These are phyloP conservation scores for Diadromus collaris DNA, from an alignment of 2,888 invertebrate genomes.

Conservation along the genomic window DNA sequence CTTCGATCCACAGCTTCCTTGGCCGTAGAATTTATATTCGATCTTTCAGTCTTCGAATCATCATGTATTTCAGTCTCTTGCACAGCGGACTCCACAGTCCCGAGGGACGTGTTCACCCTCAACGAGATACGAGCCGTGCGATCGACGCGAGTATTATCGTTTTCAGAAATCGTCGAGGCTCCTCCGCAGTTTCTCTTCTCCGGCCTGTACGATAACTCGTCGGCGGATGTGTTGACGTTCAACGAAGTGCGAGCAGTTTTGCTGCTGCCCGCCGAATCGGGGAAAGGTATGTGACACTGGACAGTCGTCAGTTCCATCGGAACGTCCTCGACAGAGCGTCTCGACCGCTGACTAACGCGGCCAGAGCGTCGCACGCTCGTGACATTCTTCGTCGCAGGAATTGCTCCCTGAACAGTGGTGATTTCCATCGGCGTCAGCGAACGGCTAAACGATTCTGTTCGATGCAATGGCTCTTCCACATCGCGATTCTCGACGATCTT, in stretches of 20 bases:
- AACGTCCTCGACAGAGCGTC: neutral
- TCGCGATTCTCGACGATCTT: neutral
- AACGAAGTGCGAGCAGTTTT: conserved; percentile 67
- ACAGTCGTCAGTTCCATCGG: conserved; percentile 59
- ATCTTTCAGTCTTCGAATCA: neutral
- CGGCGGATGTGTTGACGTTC: conserved; percentile 71
- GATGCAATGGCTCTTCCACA: conserved; percentile 9
- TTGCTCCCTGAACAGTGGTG: conserved; percentile 51
- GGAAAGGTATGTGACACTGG: conserved; percentile 38
- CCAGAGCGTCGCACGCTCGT: neutral
- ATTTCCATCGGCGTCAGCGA: conserved; percentile 61
- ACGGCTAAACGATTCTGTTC: conserved; percentile 26
- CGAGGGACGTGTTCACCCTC: conserved; percentile 57
- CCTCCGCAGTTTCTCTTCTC: neutral
- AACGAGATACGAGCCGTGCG: conserved; percentile 38
- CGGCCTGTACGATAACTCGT: conserved; percentile 38
- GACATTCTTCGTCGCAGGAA: conserved; percentile 13
- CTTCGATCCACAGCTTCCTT: conserved; percentile 1
- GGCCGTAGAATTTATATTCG: neutral
- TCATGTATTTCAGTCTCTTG: neutral
- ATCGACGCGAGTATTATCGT: conserved; percentile 7
- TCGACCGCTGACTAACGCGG: neutral
- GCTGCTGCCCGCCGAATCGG: neutral
- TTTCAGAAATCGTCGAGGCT: neutral
- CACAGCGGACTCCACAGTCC: neutral